phyloP scores from a whole-genome alignment of 2,888 invertebrate genomes.

The Zootermopsis nevadensis region DNA sequence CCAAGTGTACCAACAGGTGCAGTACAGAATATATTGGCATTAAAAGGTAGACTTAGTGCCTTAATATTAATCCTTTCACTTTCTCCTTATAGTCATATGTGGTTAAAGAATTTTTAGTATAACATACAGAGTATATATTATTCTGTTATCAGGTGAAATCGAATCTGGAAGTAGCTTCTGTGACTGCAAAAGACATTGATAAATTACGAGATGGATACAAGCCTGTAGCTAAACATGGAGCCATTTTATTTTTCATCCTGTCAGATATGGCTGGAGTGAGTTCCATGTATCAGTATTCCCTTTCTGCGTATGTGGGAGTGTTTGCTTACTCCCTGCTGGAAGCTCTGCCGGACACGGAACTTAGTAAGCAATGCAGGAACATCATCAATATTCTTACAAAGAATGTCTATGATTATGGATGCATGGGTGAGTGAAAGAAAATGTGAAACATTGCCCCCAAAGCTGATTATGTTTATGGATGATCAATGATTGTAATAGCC shows the following conservation, averaged over 20 bases:
- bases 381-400: conserved; percentile 87
- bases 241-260: conserved; percentile 90
- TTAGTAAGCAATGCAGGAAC: conserved; percentile 78
- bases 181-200: conserved; percentile 85
- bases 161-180: conserved; percentile 80
- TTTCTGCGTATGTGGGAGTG: conserved; percentile 86
- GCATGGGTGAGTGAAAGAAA: conserved; percentile 71
- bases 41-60: no score
- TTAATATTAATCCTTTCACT: no score
- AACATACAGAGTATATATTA: conserved; percentile 23
- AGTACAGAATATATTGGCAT: no score
- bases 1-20: no score
- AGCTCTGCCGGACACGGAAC: conserved; percentile 83
- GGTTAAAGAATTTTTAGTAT: no score
- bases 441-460: no score
- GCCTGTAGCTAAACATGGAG: conserved; percentile 86
- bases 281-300: conserved; percentile 92
- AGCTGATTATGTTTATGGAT: no score
- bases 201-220: conserved; percentile 86
- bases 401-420: conserved; percentile 91
- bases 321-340: conserved; percentile 84
- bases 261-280: conserved; percentile 91
- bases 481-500: no score
- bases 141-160: conserved; percentile 68
- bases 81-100: no score